Evolutionary conservation across 2,888 invertebrate species (phyloP).

Genomic region (Helleia helle): DNA sequence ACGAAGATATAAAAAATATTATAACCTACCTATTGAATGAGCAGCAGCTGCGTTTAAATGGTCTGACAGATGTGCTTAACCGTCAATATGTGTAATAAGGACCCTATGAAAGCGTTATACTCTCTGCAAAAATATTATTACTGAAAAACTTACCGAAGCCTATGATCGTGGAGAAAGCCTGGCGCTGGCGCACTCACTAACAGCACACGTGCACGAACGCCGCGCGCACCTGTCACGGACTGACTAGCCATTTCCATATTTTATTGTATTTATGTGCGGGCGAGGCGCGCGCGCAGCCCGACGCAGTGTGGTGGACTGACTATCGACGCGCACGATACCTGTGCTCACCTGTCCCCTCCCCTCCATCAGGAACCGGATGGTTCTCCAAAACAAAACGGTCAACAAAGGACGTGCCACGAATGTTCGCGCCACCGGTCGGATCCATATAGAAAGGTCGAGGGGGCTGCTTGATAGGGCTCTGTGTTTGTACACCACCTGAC

Average conservation of each 20-base stretch:
- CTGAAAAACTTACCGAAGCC: slow-evolving; percentile 45
- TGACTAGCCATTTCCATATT: slow-evolving; percentile 65
- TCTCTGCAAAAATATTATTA: slow-evolving; percentile 28
- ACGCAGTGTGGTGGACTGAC: slow-evolving; percentile 60
- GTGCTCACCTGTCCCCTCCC: slow-evolving; percentile 69
- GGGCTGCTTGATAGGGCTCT: slow-evolving; percentile 32
- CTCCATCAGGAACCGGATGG: slow-evolving; percentile 71
- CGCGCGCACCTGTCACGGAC: slow-evolving; percentile 71
- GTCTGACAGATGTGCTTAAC: slow-evolving; percentile 63
- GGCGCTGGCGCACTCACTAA: slow-evolving; percentile 65
- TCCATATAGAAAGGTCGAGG: slow-evolving; percentile 40
- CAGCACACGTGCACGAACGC: slow-evolving; percentile 70
- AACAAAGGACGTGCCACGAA: slow-evolving; percentile 72
- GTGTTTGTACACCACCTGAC: slow-evolving; percentile 59
- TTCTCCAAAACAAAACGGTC: slow-evolving; percentile 72
- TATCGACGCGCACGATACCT: slow-evolving; percentile 61
- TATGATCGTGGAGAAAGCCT: slow-evolving; percentile 29
- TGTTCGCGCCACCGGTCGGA: slow-evolving; percentile 58
- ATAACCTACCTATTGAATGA: slow-evolving; percentile 51
- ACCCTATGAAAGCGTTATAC: slow-evolving; percentile 39
- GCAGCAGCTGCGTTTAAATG: slow-evolving; percentile 60
- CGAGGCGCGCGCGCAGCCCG: slow-evolving; percentile 64
- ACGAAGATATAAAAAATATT: slow-evolving; percentile 44
- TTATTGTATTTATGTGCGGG: slow-evolving; percentile 43
- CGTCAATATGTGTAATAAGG: slow-evolving; percentile 41